phyloP scores from a whole-genome alignment of 2,888 invertebrate species.

The Ypsolopha sequella region DNA sequence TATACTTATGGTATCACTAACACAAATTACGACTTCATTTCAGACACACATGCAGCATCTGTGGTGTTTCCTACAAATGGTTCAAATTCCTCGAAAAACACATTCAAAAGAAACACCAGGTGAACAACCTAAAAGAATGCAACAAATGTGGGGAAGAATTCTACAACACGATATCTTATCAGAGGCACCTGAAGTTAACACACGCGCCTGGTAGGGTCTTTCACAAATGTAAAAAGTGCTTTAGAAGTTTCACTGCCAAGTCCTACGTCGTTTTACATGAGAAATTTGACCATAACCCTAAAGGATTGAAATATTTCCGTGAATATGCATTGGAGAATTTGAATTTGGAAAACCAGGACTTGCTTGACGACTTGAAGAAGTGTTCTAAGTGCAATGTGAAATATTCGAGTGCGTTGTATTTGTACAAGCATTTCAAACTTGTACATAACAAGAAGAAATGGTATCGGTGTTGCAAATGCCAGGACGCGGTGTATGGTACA shows the following conservation, averaged over 20 bases:
- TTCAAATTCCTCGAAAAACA: slow-evolving; percentile 2
- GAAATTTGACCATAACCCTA: slow-evolving; percentile 1
- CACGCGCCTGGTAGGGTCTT: not conserved
- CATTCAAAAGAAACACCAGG: not conserved
- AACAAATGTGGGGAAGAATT: slow-evolving; percentile 1
- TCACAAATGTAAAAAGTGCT: slow-evolving; percentile 1
- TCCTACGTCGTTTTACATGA: not conserved
- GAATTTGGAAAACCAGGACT: not conserved
- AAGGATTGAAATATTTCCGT: not conserved
- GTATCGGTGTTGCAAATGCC: slow-evolving; percentile 1
- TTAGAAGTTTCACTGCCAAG: slow-evolving; percentile 2
- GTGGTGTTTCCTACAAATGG: slow-evolving; percentile 3
- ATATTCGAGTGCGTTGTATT: not conserved
- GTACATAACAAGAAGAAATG: not conserved
- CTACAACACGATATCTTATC: not conserved
- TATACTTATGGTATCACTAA: too few species aligned
- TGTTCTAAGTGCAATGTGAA: not conserved
- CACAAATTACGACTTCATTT: too few species aligned
- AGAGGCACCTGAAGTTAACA: not conserved
- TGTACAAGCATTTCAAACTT: slow-evolving; percentile 1
- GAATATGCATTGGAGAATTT: not conserved
- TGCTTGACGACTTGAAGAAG: not conserved
- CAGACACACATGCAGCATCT: not conserved
- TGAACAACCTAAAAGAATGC: not conserved
- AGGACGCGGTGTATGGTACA: not conserved